phyloP scores from a whole-genome alignment of 2,797 vertebrate species.

The Monodelphis domestica region DNA sequence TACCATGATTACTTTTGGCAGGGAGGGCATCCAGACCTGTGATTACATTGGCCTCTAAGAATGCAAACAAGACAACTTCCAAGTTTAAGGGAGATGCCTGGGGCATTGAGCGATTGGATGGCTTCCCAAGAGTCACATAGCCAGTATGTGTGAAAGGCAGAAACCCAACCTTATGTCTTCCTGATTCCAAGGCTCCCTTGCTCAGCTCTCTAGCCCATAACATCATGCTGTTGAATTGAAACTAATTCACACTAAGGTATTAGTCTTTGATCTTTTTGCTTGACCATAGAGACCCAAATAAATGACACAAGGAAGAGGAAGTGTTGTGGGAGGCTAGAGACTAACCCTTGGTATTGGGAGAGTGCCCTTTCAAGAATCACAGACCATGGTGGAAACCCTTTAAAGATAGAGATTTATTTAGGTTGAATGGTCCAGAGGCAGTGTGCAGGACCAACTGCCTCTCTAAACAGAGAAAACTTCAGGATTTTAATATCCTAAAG shows the following conservation, averaged over 20 bases:
- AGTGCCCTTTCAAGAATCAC: too few relatives aligned
- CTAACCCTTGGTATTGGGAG: too few relatives aligned
- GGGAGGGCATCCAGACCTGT: not conserved
- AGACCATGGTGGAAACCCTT: too few relatives aligned
- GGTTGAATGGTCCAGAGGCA: too few relatives aligned
- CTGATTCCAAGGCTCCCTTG: not conserved
- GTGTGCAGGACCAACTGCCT: too few relatives aligned
- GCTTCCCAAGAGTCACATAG: not conserved
- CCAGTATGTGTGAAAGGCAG: not conserved
- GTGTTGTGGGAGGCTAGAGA: too few relatives aligned
- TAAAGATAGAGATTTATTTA: too few relatives aligned
- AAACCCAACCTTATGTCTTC: not conserved
- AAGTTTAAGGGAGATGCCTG: not conserved
- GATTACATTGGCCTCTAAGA: not conserved
- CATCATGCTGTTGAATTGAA: not conserved
- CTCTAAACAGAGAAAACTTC: too few relatives aligned
- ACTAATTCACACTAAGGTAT: not conserved
- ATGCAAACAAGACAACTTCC: not conserved
- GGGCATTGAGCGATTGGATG: not conserved
- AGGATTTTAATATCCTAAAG: too few relatives aligned
- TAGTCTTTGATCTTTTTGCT: not conserved
- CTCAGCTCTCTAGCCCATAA: not conserved
- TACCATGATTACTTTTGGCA: not conserved
- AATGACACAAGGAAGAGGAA: not conserved
- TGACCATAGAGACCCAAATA: not conserved